phyloP scores from a whole-genome alignment of 2,113 vertebrate genomes.

The Amphilophus citrinellus region DNA sequence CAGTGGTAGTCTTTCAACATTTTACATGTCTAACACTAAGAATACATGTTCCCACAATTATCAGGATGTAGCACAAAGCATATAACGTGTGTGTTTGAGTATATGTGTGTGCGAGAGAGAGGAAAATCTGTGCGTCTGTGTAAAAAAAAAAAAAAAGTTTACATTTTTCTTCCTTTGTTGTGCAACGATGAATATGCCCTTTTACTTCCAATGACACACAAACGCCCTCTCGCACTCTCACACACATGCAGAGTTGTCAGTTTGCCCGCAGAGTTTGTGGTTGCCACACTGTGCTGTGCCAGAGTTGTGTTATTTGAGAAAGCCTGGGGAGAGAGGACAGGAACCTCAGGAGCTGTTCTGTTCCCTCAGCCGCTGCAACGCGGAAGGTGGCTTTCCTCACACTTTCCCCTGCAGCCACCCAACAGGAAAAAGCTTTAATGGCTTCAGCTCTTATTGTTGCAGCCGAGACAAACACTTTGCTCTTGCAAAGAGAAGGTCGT shows the following conservation, averaged over 20 bases:
- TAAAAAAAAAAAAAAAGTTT: neutral
- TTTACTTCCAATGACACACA: constrained; percentile 6
- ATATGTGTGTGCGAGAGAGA: neutral
- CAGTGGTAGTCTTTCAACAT: neutral
- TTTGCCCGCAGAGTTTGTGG: constrained; percentile 26
- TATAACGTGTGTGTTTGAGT: neutral
- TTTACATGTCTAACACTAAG: neutral
- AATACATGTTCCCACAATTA: neutral
- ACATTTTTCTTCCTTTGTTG: neutral
- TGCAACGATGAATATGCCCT: constrained; percentile 5
- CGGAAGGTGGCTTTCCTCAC: constrained; percentile 25
- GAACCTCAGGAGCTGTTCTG: constrained; percentile 25
- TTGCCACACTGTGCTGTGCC: constrained; percentile 6
- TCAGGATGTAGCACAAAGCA: neutral
- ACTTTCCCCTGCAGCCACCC: neutral
- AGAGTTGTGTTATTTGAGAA: constrained; percentile 15
- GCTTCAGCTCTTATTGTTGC: neutral
- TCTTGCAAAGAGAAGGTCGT: neutral
- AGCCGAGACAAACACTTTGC: neutral
- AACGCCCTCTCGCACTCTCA: neutral
- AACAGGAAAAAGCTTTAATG: constrained; percentile 23
- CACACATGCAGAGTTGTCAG: constrained; percentile 20
- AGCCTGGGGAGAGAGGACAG: constrained; percentile 20
- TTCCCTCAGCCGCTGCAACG: constrained; percentile 11
- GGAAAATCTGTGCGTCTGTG: neutral